These are phyloP conservation scores for Lanius ludovicianus DNA, from an alignment of 2,113 vertebrate species.

Conservation along the genomic window DNA sequence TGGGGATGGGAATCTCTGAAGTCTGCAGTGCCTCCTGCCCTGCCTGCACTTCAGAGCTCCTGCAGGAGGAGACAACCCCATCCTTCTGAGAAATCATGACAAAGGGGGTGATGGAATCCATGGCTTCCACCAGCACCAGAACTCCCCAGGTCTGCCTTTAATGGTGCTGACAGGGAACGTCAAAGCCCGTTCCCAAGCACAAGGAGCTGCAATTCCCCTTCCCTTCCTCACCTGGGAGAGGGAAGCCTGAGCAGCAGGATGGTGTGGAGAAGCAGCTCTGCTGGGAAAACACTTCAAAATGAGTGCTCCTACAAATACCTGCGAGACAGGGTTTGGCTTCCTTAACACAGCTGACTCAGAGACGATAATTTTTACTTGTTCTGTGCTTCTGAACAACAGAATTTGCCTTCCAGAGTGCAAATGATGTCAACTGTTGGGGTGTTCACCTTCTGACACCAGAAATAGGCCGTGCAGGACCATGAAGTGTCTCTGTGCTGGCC, in stretches of 20 bases:
- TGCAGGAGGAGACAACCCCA: background rate
- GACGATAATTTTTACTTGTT: background rate
- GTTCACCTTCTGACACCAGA: background rate
- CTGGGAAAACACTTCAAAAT: background rate
- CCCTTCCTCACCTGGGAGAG: background rate
- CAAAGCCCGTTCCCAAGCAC: background rate
- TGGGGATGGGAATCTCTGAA: background rate
- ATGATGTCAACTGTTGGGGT: background rate
- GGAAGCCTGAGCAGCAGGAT: background rate
- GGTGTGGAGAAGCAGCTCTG: background rate
- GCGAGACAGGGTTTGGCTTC: background rate
- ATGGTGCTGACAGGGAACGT: background rate
- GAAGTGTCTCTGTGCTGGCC: background rate
- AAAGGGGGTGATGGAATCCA: background rate
- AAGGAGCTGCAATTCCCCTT: background rate
- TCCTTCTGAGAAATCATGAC: background rate
- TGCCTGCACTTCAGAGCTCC: background rate
- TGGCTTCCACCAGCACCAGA: background rate
- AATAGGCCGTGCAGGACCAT: background rate
- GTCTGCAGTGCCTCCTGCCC: background rate
- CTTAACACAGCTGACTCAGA: background rate
- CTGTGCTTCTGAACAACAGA: background rate
- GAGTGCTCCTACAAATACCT: background rate
- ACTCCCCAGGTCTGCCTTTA: background rate
- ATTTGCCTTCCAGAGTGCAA: background rate